These are phyloP conservation scores for Oligia latruncula DNA, from an alignment of 2,888 invertebrate species.

Conservation along the genomic window DNA sequence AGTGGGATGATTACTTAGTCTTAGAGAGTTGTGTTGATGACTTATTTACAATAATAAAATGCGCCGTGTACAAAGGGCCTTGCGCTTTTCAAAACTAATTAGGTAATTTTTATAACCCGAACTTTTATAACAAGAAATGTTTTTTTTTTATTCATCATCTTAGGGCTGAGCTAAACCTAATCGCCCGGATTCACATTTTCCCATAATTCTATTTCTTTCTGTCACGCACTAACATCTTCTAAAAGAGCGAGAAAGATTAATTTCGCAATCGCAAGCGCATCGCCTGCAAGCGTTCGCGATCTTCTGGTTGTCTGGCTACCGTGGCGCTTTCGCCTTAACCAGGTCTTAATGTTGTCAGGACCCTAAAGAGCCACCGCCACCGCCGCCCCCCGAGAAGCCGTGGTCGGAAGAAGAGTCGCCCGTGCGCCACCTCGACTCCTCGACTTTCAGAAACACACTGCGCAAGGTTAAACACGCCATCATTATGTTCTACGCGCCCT, in stretches of 20 bases:
- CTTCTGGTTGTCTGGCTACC: not conserved
- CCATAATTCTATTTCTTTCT: not conserved
- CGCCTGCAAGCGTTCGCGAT: not conserved
- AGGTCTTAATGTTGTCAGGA: conserved; percentile 77
- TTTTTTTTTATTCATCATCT: not conserved
- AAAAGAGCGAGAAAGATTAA: not conserved
- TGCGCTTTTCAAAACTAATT: not conserved
- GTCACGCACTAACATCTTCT: not conserved
- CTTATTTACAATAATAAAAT: no score
- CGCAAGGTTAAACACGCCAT: conserved; percentile 96
- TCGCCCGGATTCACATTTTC: not conserved
- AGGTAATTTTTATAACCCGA: not conserved
- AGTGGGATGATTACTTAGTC: no score
- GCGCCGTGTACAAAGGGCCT: no score
- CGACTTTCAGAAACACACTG: conserved; percentile 93
- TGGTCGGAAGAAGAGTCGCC: conserved; percentile 94
- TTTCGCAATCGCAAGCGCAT: not conserved
- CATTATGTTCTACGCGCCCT: conserved; percentile 98
- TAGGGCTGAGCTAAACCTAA: not conserved
- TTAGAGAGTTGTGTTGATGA: no score
- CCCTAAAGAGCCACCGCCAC: conserved; percentile 95
- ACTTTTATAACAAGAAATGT: not conserved
- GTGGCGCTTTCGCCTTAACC: not conserved
- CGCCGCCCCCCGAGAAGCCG: conserved; percentile 94
- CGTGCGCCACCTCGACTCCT: conserved; percentile 94